A percentile compares a stretch with the other conserved stretches of the same genome.
Conservation (phyloP, 23 tunicate species). For the Ascidia mentula region DNA sequence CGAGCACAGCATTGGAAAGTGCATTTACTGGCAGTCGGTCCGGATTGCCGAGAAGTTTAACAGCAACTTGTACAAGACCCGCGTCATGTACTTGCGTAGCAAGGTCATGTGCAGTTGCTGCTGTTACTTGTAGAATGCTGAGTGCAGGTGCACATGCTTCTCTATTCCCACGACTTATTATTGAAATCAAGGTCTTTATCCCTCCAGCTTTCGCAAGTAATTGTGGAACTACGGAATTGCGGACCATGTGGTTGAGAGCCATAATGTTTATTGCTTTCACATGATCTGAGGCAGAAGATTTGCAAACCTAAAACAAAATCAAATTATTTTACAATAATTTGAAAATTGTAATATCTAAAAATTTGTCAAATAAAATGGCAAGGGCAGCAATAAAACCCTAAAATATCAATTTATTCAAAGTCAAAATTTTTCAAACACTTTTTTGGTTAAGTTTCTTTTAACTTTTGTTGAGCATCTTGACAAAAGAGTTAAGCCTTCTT, state of each 20-base stretch:
- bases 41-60: conserved; percentile 44
- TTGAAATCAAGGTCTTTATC: conserved; percentile 25
- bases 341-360: too few relatives aligned
- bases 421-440: too few relatives aligned
- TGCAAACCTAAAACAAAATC: conserved; percentile 31
- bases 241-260: conserved; percentile 53
- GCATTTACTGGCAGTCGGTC: conserved; percentile 58
- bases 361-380: too few relatives aligned
- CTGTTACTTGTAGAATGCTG: conserved; percentile 41
- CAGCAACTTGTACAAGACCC: conserved; percentile 41
- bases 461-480: too few relatives aligned
- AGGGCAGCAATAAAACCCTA: too few relatives aligned
- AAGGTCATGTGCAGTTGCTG: conserved; percentile 24
- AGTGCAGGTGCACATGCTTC: conserved; percentile 31
- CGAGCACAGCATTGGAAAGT: conserved; percentile 30
- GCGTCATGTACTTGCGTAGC: conserved; percentile 54
- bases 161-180: conserved; percentile 36
- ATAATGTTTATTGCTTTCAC: conserved; percentile 32
- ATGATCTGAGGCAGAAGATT: conserved; percentile 50
- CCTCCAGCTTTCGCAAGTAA: conserved; percentile 69
- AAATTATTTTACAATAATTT: too few relatives aligned
- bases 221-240: conserved; percentile 22
- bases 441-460: too few relatives aligned
- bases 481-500: too few relatives aligned
- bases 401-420: too few relatives aligned